These are phyloP conservation scores for Ardeotis arabs DNA, from an alignment of 2,113 vertebrate species.

Conservation along the genomic window DNA sequence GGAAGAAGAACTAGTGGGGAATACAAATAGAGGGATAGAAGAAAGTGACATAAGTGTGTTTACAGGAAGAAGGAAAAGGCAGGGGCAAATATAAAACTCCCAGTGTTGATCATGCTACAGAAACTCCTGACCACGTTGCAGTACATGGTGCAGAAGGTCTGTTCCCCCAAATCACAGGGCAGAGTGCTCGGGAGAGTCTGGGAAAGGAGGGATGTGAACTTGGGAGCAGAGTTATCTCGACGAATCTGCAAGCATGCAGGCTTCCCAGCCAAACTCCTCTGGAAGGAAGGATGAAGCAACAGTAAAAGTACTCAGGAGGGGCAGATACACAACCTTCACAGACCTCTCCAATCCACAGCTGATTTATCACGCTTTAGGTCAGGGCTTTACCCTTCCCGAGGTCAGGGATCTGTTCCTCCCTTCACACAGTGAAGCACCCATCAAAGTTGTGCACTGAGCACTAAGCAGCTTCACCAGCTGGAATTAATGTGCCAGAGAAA, in stretches of 20 bases:
- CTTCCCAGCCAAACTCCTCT: not conserved
- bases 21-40: not conserved
- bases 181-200: not conserved
- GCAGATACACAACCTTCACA: not conserved
- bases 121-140: not conserved
- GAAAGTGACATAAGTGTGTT: not conserved
- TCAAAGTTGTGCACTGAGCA: not conserved
- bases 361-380: not conserved
- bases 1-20: not conserved
- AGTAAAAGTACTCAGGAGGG: not conserved
- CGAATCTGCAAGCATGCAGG: not conserved
- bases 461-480: not conserved
- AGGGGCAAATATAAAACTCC: not conserved
- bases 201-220: not conserved
- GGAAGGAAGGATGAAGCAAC: not conserved
- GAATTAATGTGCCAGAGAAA: not conserved
- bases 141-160: not conserved
- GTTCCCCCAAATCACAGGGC: rapidly evolving
- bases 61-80: not conserved
- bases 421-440: not conserved
- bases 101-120: not conserved
- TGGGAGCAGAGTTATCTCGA: not conserved
- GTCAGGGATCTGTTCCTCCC: not conserved
- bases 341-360: not conserved
- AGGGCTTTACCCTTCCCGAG: not conserved